phyloP scores from a whole-genome alignment of 2,113 vertebrate species.

The Phalacrocorax pelagicus region DNA sequence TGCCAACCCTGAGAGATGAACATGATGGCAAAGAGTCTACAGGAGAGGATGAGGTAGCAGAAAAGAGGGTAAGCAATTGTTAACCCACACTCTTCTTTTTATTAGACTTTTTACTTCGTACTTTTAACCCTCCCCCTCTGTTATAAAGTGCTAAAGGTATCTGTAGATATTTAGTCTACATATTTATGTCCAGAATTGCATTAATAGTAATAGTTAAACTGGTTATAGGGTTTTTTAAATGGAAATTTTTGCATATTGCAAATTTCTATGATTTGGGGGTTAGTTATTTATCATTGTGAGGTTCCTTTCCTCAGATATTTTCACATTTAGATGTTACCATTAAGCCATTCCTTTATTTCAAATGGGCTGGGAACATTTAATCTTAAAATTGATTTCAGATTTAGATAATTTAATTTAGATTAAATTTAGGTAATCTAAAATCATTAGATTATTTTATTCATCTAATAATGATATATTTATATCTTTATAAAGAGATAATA shows the following conservation, averaged over 20 bases:
- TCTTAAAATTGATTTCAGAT: neutral
- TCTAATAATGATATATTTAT: too few relatives aligned
- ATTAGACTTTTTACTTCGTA: slow-evolving; percentile 41
- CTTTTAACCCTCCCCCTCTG: neutral
- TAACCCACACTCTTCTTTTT: slow-evolving; percentile 65
- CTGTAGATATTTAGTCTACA: neutral
- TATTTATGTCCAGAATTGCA: neutral
- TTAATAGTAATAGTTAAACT: slow-evolving; percentile 1
- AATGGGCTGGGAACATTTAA: neutral
- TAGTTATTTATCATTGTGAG: neutral
- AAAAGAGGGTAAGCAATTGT: slow-evolving; percentile 90
- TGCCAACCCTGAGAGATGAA: slow-evolving; percentile 83
- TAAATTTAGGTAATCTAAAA: too few relatives aligned
- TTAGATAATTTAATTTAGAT: too few relatives aligned
- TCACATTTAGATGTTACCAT: neutral
- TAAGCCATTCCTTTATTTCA: neutral
- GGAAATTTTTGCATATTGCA: neutral
- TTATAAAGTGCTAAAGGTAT: neutral
- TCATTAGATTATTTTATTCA: too few relatives aligned
- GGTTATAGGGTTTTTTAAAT: neutral
- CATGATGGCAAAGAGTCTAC: slow-evolving; percentile 81
- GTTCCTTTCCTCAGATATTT: neutral
- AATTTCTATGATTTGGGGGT: neutral
- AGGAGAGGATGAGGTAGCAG: slow-evolving; percentile 83
- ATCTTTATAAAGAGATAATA: too few relatives aligned